Percentiles rank a stretch among this genome's conserved stretches.
phyloP scores from a whole-genome alignment of 2,888 invertebrate species.

The Pseudococcus jackbeardsleyi region DNA sequence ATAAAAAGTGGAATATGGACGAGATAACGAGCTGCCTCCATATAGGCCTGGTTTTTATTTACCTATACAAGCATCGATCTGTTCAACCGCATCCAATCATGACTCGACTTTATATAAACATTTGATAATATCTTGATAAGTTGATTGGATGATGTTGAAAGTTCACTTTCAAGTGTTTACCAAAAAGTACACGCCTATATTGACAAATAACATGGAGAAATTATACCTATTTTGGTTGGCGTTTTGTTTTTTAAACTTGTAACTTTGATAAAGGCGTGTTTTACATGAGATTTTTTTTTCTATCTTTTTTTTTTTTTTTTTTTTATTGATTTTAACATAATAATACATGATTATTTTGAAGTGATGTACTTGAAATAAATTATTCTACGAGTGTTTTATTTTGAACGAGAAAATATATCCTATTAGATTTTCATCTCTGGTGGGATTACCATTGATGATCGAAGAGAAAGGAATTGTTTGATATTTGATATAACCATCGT shows the following conservation, averaged over 20 bases:
- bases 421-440: too few relatives aligned
- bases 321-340: too few relatives aligned
- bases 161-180: constrained; percentile 15
- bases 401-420: too few relatives aligned
- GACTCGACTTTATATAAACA: constrained; percentile 26
- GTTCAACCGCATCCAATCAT: constrained; percentile 15
- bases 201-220: constrained; percentile 11
- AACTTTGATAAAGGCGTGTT: background rate
- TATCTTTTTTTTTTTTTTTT: too few relatives aligned
- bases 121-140: constrained; percentile 48
- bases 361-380: too few relatives aligned
- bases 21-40: constrained; percentile 19
- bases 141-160: constrained; percentile 42
- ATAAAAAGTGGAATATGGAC: constrained; percentile 28
- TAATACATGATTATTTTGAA: too few relatives aligned
- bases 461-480: too few relatives aligned
- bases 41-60: constrained; percentile 46
- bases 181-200: constrained; percentile 53
- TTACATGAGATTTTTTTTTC: background rate
- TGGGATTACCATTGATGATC: too few relatives aligned
- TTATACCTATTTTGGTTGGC: background rate
- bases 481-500: too few relatives aligned
- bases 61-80: constrained; percentile 29
- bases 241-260: background rate
- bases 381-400: too few relatives aligned